Conservation (phyloP, 2,888 invertebrate species). For the Agrilus cyanescens region DNA sequence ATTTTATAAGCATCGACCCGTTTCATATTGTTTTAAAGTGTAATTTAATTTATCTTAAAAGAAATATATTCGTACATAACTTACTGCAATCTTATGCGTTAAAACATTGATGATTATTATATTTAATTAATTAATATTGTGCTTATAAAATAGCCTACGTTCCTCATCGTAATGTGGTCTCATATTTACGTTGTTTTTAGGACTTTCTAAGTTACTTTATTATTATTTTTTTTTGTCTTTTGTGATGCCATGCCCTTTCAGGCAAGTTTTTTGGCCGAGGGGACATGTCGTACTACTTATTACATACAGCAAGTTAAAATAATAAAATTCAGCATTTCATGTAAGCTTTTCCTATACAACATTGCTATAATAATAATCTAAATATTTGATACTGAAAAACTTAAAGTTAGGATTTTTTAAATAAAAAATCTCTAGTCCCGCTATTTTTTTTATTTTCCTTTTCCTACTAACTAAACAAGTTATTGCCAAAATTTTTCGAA, state of each 20-base stretch:
- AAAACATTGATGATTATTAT: background rate
- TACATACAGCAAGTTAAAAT: constrained; percentile 4
- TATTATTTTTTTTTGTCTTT: constrained; percentile 10
- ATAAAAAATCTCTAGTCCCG: constrained; percentile 57
- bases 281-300: no score
- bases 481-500: no score
- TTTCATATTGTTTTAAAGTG: no score
- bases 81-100: no score
- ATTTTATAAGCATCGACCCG: constrained; percentile 24
- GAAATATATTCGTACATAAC: no score
- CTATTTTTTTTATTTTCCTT: constrained; percentile 31
- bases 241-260: constrained; percentile 4
- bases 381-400: constrained; percentile 47
- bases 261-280: constrained; percentile 8
- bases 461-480: no score
- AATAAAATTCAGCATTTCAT: constrained; percentile 37
- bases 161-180: constrained; percentile 25
- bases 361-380: constrained; percentile 29
- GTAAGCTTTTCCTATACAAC: constrained; percentile 43
- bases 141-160: constrained; percentile 24
- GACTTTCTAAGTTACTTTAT: constrained; percentile 26
- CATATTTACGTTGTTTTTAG: constrained; percentile 27
- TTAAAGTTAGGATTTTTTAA: constrained; percentile 41
- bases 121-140: constrained; percentile 9
- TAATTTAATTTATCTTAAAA: no score